phyloP scores from a whole-genome alignment of 2,888 invertebrate species.

The Cabera pusaria region DNA sequence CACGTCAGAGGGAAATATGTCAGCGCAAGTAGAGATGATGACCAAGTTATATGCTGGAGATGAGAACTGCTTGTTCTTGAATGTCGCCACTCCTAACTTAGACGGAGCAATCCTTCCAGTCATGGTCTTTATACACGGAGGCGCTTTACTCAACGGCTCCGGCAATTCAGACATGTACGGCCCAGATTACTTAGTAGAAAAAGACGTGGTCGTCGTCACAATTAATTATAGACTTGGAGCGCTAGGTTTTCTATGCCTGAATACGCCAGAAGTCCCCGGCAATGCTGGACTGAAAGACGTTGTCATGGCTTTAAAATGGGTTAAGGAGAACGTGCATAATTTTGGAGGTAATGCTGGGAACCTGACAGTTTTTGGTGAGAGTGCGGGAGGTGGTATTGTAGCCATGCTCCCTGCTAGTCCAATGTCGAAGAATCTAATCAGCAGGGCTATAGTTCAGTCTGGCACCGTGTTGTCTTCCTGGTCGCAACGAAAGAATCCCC shows the following conservation, averaged over 20 bases:
- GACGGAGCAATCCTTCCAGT: slow-evolving; percentile 77
- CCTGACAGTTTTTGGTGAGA: slow-evolving; percentile 69
- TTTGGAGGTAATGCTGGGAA: slow-evolving; percentile 73
- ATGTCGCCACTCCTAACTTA: slow-evolving; percentile 85
- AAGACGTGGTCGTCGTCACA: slow-evolving; percentile 82
- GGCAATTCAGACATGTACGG: slow-evolving; percentile 75
- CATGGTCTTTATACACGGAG: slow-evolving; percentile 84
- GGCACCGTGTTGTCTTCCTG: slow-evolving; percentile 53
- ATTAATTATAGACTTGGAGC: slow-evolving; percentile 80
- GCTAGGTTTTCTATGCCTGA: slow-evolving; percentile 67
- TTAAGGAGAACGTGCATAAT: slow-evolving; percentile 65
- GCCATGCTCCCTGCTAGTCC: slow-evolving; percentile 65
- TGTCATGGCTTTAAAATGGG: slow-evolving; percentile 66
- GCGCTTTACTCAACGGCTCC: slow-evolving; percentile 77
- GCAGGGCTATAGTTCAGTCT: slow-evolving; percentile 67
- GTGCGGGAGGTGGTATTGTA: slow-evolving; percentile 56
- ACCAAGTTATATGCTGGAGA: slow-evolving; percentile 71
- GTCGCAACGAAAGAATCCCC: slow-evolving; percentile 53
- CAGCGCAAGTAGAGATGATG: slow-evolving; percentile 83
- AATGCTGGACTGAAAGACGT: slow-evolving; percentile 74
- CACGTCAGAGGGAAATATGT: slow-evolving; percentile 83
- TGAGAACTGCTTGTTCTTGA: slow-evolving; percentile 88
- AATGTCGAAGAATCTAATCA: slow-evolving; percentile 57
- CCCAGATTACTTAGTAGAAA: slow-evolving; percentile 80
- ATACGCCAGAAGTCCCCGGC: slow-evolving; percentile 73